A percentile compares a stretch with the other conserved stretches of the same genome.
phyloP scores from a whole-genome alignment of 2,797 vertebrate species.

The Semotilus atromaculatus region DNA sequence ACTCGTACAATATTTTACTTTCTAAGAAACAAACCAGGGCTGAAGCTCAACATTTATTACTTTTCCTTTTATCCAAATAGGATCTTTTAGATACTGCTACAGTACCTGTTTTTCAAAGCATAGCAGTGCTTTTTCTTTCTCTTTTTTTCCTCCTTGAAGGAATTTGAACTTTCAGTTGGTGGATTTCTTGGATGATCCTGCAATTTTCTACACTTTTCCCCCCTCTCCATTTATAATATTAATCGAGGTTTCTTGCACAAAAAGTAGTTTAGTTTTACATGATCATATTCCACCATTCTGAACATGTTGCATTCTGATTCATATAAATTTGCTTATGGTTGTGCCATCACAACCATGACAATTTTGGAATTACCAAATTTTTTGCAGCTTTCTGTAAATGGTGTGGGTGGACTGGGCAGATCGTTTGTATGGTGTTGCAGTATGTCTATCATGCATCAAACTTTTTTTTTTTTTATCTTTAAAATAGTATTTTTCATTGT shows the following conservation, averaged over 20 bases:
- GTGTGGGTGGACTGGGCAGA: background rate
- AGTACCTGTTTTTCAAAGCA: conserved; percentile 15
- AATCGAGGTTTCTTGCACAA: background rate
- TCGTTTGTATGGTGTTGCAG: background rate
- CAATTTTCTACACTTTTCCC: background rate
- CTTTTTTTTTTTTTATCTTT: background rate
- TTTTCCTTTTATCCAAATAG: conserved; percentile 32
- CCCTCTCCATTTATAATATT: background rate
- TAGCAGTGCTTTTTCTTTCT: background rate
- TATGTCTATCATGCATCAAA: background rate
- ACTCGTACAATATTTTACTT: background rate
- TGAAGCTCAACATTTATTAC: conserved; percentile 13
- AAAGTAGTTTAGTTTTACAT: background rate
- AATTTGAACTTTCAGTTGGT: conserved; percentile 7
- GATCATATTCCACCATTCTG: background rate
- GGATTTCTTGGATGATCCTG: conserved; percentile 1
- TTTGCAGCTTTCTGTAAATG: conserved; percentile 15
- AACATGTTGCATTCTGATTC: background rate
- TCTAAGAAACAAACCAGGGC: background rate
- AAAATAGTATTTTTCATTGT: background rate
- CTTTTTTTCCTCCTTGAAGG: background rate
- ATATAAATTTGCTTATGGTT: background rate
- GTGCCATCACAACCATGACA: background rate
- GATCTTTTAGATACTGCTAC: conserved; percentile 8
- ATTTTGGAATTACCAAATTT: background rate